Evolutionary conservation across 2,888 invertebrate species (phyloP).

Genomic region (Kuschelorhynchus macadamiae): DNA sequence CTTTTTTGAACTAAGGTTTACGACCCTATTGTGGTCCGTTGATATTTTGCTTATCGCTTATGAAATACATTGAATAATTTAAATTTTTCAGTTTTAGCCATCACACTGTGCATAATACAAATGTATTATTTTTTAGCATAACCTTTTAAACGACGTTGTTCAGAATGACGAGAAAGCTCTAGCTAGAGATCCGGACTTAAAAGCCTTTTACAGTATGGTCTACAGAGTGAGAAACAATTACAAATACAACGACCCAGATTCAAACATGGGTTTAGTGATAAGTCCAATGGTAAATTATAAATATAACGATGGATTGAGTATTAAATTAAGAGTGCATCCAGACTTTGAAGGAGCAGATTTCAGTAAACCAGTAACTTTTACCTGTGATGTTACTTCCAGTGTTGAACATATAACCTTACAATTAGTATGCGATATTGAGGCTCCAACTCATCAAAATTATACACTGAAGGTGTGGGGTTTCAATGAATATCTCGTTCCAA

Average conservation of each 20-base stretch:
- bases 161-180: constrained; percentile 72
- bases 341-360: constrained; percentile 68
- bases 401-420: constrained; percentile 90
- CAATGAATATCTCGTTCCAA: constrained; percentile 89
- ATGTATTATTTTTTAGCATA: constrained; percentile 63
- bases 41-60: too few species aligned
- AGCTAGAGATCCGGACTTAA: constrained; percentile 79
- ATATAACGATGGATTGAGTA: constrained; percentile 84
- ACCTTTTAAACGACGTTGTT: constrained; percentile 74
- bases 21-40: too few species aligned
- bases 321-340: constrained; percentile 88
- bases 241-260: constrained; percentile 79
- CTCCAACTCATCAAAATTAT: constrained; percentile 69
- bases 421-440: constrained; percentile 85
- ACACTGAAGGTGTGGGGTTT: constrained; percentile 86
- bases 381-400: constrained; percentile 91
- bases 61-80: too few species aligned
- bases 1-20: too few species aligned
- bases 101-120: too few species aligned
- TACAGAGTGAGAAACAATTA: constrained; percentile 85
- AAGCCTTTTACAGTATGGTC: constrained; percentile 88
- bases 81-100: too few species aligned
- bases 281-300: constrained; percentile 88
- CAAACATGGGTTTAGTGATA: constrained; percentile 91
- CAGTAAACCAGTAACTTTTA: constrained; percentile 83